phyloP scores from a whole-genome alignment of 2,888 invertebrate genomes.

The Chrysina gloriosa region DNA sequence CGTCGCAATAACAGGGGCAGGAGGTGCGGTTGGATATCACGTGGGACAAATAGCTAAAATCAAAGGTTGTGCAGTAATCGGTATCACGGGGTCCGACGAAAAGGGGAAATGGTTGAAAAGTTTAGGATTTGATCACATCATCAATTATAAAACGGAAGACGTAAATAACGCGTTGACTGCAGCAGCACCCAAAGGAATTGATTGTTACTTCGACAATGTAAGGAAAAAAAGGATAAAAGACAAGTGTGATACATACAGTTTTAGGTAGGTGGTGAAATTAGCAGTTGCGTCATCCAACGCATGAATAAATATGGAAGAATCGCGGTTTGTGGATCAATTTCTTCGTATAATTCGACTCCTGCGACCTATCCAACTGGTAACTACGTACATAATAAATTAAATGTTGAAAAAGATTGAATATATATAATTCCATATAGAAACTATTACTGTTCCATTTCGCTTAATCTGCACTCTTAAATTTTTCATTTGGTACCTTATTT shows the following conservation, averaged over 20 bases:
- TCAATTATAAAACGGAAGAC: constrained; percentile 77
- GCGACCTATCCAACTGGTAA: constrained; percentile 28
- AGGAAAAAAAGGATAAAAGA: not conserved
- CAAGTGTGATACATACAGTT: constrained; percentile 40
- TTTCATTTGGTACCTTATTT: no score
- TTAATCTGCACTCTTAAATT: no score
- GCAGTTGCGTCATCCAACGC: constrained; percentile 69
- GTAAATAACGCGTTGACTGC: constrained; percentile 69
- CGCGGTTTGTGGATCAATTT: constrained; percentile 75
- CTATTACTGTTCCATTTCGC: no score
- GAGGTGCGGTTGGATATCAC: constrained; percentile 81
- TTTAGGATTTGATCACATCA: constrained; percentile 76
- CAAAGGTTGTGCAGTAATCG: constrained; percentile 77
- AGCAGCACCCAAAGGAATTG: constrained; percentile 67
- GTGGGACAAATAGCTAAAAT: constrained; percentile 85
- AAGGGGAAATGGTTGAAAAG: constrained; percentile 78
- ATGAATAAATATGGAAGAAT: constrained; percentile 74
- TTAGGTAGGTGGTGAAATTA: constrained; percentile 75
- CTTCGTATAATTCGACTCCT: constrained; percentile 68
- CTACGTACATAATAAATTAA: not conserved
- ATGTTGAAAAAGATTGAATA: no score
- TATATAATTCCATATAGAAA: no score
- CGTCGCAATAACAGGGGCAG: constrained; percentile 80
- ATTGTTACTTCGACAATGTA: constrained; percentile 63
- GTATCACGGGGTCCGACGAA: constrained; percentile 76